Conservation (phyloP, 1,140 invertebrate species). For the Aphelinus atriplicis region DNA sequence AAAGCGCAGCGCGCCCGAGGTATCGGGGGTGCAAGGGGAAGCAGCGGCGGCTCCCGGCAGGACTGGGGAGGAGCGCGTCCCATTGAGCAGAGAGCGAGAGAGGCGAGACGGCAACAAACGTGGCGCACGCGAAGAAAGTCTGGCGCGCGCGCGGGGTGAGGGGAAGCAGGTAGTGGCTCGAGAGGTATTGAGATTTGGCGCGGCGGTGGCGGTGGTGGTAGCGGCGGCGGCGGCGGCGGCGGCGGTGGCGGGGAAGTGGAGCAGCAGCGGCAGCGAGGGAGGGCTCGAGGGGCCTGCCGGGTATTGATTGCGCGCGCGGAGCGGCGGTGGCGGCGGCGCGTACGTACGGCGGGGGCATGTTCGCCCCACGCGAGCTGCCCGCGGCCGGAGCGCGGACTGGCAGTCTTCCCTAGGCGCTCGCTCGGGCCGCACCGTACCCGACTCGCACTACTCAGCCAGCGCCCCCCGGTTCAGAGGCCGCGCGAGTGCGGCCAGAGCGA, state of each 20-base stretch:
- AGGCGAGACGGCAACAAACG: too few species aligned
- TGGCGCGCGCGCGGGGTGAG: too few species aligned
- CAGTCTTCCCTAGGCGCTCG: conserved; percentile 64
- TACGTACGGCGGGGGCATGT: conserved; percentile 42
- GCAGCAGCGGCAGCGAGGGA: conserved; percentile 1
- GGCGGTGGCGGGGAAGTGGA: background rate
- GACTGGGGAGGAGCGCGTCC: too few species aligned
- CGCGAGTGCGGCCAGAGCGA: background rate
- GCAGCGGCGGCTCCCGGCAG: too few species aligned
- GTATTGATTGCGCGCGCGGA: conserved; percentile 1
- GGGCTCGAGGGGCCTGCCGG: conserved; percentile 12
- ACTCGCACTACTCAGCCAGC: background rate
- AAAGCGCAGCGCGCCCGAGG: too few species aligned
- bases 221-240: conserved; percentile 42
- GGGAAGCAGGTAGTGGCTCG: too few species aligned
- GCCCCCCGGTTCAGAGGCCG: too few species aligned
- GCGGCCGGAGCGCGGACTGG: conserved; percentile 49
- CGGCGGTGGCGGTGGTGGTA: conserved; percentile 52
- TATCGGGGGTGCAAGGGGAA: too few species aligned
- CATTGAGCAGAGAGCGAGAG: too few species aligned
- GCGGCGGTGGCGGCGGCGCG: conserved; percentile 32
- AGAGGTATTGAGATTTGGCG: conserved; percentile 27
- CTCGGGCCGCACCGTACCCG: conserved; percentile 54
- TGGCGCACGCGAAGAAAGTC: too few species aligned
- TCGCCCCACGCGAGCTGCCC: conserved; percentile 45